These are phyloP conservation scores for Alces alces DNA, from an alignment of 2,113 vertebrate species.

Conservation along the genomic window DNA sequence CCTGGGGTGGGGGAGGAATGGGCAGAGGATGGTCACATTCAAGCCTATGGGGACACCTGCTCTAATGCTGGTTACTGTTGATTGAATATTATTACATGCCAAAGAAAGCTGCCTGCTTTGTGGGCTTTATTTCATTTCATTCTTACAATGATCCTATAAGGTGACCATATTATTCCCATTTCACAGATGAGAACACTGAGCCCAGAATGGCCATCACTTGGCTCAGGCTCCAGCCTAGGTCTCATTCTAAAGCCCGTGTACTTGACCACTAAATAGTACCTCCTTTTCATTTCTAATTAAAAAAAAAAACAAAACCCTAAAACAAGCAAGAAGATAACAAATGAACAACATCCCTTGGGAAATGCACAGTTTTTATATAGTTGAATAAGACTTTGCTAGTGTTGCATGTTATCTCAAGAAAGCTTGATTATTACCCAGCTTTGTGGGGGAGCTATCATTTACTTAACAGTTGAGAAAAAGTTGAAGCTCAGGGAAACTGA, in stretches of 20 bases:
- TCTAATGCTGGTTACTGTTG: background rate
- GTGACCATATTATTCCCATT: background rate
- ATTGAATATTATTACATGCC: background rate
- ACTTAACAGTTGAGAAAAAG: background rate
- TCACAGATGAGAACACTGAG: background rate
- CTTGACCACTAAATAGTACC: background rate
- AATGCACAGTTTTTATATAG: background rate
- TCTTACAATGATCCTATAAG: background rate
- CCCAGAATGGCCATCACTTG: background rate
- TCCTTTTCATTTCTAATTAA: conserved; percentile 1
- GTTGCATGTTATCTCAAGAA: background rate
- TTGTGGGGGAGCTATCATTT: background rate
- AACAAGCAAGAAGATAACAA: background rate
- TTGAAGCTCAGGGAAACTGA: background rate
- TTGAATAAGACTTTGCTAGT: background rate
- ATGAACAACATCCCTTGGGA: background rate
- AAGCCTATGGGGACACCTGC: background rate
- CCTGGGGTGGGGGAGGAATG: background rate
- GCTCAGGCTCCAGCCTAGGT: background rate
- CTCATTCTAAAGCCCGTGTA: background rate
- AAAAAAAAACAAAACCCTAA: background rate
- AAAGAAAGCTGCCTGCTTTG: background rate
- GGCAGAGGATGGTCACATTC: background rate
- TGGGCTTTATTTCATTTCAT: background rate
- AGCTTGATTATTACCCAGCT: background rate